Evolutionary conservation across 2,888 invertebrate species (phyloP), one percentile per base, ranked within the genome.

Genomic region (Brachypalpus laphriformis): DNA sequence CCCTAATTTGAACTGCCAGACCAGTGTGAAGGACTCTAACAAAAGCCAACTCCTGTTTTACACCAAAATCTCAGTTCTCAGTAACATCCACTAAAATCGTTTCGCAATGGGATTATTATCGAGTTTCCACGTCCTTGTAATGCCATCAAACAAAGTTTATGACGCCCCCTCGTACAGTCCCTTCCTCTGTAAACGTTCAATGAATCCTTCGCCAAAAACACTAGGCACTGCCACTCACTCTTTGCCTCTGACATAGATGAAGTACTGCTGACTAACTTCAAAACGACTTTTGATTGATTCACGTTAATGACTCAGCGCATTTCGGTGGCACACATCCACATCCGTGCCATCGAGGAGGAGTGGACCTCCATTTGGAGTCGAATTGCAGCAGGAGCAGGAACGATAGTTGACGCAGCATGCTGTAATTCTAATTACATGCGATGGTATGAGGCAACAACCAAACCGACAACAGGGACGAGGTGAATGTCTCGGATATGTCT

Each of bases 221-320:
- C 68, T 56, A 74, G 63, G 68, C 34, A 37, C 80, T 71, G 75
- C 59, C 85, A 85, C 42, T 81, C 85, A 76, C 71, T 70, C 65
- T 75, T 28, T 18, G 3, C 2, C 37, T 59, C 71, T 66, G 75
- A 65, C 65, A 42, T 59, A 61, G 56, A 76, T 61, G 34, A 71
- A 76, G 71, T 75, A 66, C 54, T 71, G 65, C 42, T 61, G 71
- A 76, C 61, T 70, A 81, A 81, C 75, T 85, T 76, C 70, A 75
- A 74, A 85, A 70, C 59, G 85, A 85, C 81, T 85, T 85, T 81
- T 81, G 85, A 85, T 81, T 85, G 85, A 85, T 85, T 85, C 75
- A 71, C 65, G 76, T 85, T 85, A 85, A 85, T 85, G 85, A 85
- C 81, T 85, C 85, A 85, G 85, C 81, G 37, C 45, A 71, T 65